Evolutionary conservation across 37 sponge, comb jelly and placozoan species (phyloP), one percentile per base, ranked within the genome.

Genomic region (Ianthella basta): DNA sequence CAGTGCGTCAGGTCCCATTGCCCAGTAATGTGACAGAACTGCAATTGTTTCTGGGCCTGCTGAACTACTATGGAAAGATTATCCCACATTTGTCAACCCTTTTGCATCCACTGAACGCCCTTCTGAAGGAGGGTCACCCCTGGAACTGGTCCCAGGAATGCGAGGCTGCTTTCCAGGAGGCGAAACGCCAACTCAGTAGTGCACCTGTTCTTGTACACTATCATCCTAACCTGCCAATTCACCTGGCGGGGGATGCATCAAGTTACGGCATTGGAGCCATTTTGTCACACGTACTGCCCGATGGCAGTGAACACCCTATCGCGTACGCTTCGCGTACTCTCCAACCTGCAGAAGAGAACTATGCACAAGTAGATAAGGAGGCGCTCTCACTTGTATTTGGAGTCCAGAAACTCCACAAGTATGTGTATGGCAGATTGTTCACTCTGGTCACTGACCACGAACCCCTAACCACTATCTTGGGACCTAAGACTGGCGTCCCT

Each of bases 301-400:
- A 84, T 83, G 84, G 84, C 20, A 33, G 21, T 36, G 80, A 84
- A 4, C 53, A 44, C 30, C 84, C 89, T 13, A 44, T 88, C 53
- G 73, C 67, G 63, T 84, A 60, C 34, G 83, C 83, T 44, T 88
- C 83, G 0, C 67, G 89, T 23, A 73, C 84, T 4, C 19, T 88
- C 8, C 40, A 78, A 0, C 21, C 64, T 1, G 19, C 56, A 2
- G 89, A 88, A 55, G 33, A 65, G 6, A 75, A 83, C 21, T 83
- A 88, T 35, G 59, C 89, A 23, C 84, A 88, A 57, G 68, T 88
- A 39, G 89, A 88, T 37, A 88, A 84, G 59, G 89, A 88, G 70
- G 84, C 84, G 0, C 55, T 88, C 19, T 55, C 84, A 4, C 72
- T 88, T 0, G 70, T 88, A 21, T 88, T 59, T 83, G 60, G 63